phyloP scores from a whole-genome alignment of 2,113 vertebrate species.

The Otis tarda region DNA sequence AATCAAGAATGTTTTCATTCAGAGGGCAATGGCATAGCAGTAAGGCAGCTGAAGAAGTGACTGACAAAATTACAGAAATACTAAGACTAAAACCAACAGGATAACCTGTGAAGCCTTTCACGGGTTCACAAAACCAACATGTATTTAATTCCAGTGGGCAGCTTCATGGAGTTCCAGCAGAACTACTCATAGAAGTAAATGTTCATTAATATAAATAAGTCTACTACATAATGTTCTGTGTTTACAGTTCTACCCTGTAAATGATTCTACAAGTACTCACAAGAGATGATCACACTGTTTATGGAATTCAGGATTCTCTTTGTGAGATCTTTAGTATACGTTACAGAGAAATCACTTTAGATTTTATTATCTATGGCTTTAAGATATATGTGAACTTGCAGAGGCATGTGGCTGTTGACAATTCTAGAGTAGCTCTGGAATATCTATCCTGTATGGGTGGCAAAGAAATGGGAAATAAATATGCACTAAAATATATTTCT shows the following conservation, averaged over 20 bases:
- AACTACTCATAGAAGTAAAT: neutral
- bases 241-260: neutral
- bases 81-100: neutral
- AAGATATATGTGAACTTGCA: neutral
- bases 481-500: neutral
- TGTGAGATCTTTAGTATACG: neutral
- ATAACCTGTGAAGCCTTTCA: neutral
- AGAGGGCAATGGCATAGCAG: neutral
- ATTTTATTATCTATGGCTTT: neutral
- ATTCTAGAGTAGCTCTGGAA: neutral
- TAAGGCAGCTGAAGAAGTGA: neutral
- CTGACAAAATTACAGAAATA: neutral
- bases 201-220: neutral
- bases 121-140: neutral
- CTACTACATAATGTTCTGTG: neutral
- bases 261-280: neutral
- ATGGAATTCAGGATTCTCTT: neutral
- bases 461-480: neutral
- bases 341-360: neutral
- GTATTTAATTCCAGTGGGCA: neutral
- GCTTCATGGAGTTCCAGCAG: neutral
- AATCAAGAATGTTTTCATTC: neutral
- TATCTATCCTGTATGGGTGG: neutral
- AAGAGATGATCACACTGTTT: neutral
- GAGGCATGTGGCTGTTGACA: neutral